A percentile compares a stretch with the other conserved stretches of the same genome.
Conservation (phyloP, 2,797 vertebrate species). For the Columba guinea region DNA sequence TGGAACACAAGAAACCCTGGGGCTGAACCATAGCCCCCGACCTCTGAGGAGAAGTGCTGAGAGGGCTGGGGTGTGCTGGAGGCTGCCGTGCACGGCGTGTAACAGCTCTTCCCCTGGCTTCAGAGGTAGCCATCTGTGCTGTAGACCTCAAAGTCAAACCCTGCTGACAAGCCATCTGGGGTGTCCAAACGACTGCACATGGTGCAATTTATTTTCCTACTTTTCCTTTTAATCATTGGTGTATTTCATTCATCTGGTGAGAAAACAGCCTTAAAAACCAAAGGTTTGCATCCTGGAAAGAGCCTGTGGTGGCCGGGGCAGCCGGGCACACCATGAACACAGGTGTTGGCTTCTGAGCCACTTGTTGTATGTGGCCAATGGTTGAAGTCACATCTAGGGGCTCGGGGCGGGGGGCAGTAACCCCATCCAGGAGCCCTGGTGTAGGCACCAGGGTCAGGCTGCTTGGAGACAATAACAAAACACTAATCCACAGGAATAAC, state of each 20-base stretch:
- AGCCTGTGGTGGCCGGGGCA: neutral
- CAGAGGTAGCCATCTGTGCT: constrained; percentile 59
- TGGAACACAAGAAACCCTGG: neutral
- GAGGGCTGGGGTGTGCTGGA: neutral
- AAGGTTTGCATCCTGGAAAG: constrained; percentile 12
- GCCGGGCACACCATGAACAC: fast-evolving
- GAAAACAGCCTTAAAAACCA: constrained; percentile 38
- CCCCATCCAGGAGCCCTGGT: neutral
- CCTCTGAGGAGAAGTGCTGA: fast-evolving
- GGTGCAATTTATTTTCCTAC: constrained; percentile 63
- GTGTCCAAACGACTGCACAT: constrained; percentile 54
- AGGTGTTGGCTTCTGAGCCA: neutral
- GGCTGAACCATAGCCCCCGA: neutral
- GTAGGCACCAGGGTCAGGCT: neutral
- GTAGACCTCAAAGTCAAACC: constrained; percentile 59
- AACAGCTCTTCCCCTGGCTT: neutral
- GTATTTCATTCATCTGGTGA: constrained; percentile 53
- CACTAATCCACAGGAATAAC: neutral
- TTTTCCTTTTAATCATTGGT: constrained; percentile 62
- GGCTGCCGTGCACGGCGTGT: neutral
- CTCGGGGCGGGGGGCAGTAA: fast-evolving
- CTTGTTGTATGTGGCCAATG: neutral
- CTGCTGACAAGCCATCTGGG: constrained; percentile 64
- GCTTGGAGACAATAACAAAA: constrained; percentile 2
- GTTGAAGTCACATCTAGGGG: neutral